A percentile compares a stretch with the other conserved stretches of the same genome.
Evolutionary conservation across 2,113 vertebrate species (phyloP).

Genomic region (Pachyramphus minor): DNA sequence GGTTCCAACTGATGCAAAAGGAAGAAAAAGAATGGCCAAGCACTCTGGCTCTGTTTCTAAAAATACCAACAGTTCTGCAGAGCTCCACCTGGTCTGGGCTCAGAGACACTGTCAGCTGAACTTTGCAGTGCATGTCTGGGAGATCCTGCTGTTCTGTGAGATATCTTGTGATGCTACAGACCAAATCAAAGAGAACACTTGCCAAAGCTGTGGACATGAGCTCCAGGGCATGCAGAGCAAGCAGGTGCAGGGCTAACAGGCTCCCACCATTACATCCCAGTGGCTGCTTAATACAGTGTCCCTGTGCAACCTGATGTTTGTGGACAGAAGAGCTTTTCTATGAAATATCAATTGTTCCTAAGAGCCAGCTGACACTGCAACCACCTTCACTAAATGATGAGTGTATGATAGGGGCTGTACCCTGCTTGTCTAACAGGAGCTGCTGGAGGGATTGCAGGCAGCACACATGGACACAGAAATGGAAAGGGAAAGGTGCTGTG

Average conservation of each 20-base stretch:
- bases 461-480: fast-evolving
- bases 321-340: background rate
- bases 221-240: fast-evolving
- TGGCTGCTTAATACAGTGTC: background rate
- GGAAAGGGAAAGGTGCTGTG: background rate
- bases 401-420: background rate
- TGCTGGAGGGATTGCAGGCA: background rate
- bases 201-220: background rate
- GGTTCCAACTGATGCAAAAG: background rate
- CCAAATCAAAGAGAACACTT: background rate
- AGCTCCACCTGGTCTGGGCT: constrained; percentile 45
- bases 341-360: background rate
- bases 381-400: background rate
- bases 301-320: background rate
- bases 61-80: constrained; percentile 14
- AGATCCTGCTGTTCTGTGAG: background rate
- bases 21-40: background rate
- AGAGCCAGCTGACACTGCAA: background rate
- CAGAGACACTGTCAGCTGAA: background rate
- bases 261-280: background rate
- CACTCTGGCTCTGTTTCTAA: constrained; percentile 11
- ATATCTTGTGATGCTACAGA: background rate
- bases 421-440: fast-evolving
- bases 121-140: background rate
- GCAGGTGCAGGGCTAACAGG: background rate